Evolutionary conservation across 2,797 vertebrate genomes (phyloP).

Genomic region (Propithecus perrieri): DNA sequence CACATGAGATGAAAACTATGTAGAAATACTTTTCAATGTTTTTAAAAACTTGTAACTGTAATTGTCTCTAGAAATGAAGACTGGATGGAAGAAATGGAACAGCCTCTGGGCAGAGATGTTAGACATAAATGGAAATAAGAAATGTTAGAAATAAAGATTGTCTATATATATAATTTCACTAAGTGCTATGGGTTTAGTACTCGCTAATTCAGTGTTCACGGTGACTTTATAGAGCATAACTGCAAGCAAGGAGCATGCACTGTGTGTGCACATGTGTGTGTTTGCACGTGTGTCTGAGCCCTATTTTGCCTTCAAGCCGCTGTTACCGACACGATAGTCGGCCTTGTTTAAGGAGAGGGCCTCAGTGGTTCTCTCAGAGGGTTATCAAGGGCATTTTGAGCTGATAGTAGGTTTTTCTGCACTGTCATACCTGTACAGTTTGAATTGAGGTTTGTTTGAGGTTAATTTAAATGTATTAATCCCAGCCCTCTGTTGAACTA

Average conservation of each 20-base stretch:
- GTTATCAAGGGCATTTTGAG: background rate
- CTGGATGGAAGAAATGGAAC: background rate
- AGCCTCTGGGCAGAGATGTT: too few species aligned
- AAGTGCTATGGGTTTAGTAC: background rate
- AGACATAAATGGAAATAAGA: background rate
- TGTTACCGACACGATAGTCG: background rate
- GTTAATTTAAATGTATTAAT: slow-evolving; percentile 54
- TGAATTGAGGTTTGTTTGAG: slow-evolving; percentile 29
- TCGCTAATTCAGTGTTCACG: background rate
- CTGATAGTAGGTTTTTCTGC: background rate
- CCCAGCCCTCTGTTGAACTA: slow-evolving; percentile 6
- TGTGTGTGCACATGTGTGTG: accelerated
- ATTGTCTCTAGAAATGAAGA: background rate
- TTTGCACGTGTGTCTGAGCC: background rate
- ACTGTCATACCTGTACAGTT: background rate
- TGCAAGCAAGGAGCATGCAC: background rate
- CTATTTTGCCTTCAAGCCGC: background rate
- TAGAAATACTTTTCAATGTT: background rate
- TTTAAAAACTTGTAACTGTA: background rate
- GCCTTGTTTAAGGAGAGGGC: background rate
- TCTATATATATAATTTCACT: background rate
- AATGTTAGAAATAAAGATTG: background rate
- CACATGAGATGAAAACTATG: background rate
- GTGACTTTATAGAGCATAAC: background rate
- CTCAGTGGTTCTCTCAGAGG: background rate